Evolutionary conservation across 2,113 vertebrate genomes (phyloP).

Genomic region (Corythoichthys haematopterus): DNA sequence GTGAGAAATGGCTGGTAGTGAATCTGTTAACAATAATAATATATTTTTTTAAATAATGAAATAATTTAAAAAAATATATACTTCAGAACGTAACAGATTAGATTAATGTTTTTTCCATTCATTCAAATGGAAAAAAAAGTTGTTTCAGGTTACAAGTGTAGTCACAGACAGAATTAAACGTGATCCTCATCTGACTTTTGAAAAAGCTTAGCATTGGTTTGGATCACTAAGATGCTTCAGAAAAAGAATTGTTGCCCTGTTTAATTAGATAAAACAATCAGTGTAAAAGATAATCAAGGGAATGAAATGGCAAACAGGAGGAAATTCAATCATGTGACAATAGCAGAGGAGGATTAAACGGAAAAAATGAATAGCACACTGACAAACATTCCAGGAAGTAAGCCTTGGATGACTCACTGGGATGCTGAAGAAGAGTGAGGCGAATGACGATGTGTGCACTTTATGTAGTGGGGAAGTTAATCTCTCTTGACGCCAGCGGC

Average conservation of each 20-base stretch:
- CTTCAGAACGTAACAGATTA: too few species aligned
- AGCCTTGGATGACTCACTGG: slow-evolving; percentile 26
- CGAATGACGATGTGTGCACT: slow-evolving; percentile 41
- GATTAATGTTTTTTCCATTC: neutral
- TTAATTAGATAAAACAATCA: neutral
- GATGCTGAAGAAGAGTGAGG: slow-evolving; percentile 28
- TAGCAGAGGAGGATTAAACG: neutral
- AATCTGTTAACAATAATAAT: too few species aligned
- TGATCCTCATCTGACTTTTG: neutral
- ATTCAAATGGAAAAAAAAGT: neutral
- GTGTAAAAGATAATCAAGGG: neutral
- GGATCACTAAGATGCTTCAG: neutral
- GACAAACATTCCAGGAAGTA: slow-evolving; percentile 9
- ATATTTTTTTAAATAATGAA: too few species aligned
- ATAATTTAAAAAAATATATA: too few species aligned
- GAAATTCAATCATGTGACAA: neutral
- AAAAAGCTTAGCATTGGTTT: neutral
- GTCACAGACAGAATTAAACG: too few species aligned
- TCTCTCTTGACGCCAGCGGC: slow-evolving; percentile 39
- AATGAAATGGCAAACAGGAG: neutral
- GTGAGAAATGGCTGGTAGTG: too few species aligned
- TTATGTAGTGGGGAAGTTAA: slow-evolving; percentile 43
- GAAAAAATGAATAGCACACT: neutral
- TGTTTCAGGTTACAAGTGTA: neutral
- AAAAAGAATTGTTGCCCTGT: neutral